Base-by-base conservation (phyloP, 1,140 invertebrate species). In the silkworm (Bombyx mori) region DNA sequence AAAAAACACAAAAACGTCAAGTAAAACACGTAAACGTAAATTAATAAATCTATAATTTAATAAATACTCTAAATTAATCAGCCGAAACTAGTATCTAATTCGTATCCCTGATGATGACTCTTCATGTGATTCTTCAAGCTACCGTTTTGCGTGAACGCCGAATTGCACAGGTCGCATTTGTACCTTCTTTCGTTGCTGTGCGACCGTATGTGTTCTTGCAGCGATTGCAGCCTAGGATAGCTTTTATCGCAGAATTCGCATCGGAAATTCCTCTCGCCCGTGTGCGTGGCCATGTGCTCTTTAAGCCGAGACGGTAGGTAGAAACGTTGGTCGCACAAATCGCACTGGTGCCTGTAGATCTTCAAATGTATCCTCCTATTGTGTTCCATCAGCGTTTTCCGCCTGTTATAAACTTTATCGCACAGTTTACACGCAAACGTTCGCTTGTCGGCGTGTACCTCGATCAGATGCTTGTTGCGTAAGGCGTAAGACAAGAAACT, bases 281-380 rank as follows among this genome's bases (percentile, higher is more conserved):
- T 86, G 22, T 86, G 83, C 0, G 81, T 83, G 0, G 79, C 81
- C 77, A 86, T 79, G 10, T 86, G 83, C 12, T 86, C 83, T 43
- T 83, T 84, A 7, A 86, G 65, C 6, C 81, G 45, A 0, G 79
- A 82, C 5, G 83, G 83, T 6, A 82, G 26, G 49, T 84, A 86
- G 26, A 84, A 86, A 10, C 71, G 68, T 42, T 84, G 79, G 44
- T 83, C 81, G 48, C 83, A 86, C 42, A 82, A 58, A 52, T 83
- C 76, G 44, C 83, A 86, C 46, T 83, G 79, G 61, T 86, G 83
- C 4, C 69, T 65, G 22, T 73, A 73, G 0, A 86, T 75, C 47
- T 86, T 86, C 42, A 82, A 65, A 71, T 86, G 83, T 18, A 76
- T 77, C 7, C 83, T 56, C 9, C 83, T 60, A 42, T 75, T 77